Conservation (phyloP, 2,113 vertebrate species). For the Ciconia maguari region DNA sequence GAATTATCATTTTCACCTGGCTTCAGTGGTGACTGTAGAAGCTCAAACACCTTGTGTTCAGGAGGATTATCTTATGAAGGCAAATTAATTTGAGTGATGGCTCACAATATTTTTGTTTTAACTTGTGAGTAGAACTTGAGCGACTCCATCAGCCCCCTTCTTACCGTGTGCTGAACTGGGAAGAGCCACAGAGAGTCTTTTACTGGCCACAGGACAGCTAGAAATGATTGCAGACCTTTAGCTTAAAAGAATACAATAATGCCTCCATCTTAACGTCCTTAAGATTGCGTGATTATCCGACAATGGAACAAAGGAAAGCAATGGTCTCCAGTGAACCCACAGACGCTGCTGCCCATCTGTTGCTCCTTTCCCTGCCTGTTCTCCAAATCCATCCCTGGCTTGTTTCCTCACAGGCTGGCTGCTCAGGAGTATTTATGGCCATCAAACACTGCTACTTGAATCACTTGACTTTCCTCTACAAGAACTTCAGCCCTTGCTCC, state of each 20-base stretch:
- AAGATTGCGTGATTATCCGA: background rate
- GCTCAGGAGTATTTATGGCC: background rate
- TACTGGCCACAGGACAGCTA: background rate
- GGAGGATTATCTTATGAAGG: background rate
- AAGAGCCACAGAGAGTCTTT: background rate
- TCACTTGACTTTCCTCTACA: background rate
- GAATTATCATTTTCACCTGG: background rate
- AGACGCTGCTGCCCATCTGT: background rate
- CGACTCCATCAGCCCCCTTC: fast-evolving
- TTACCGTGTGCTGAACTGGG: background rate
- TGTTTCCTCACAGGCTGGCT: background rate
- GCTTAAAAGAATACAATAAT: background rate
- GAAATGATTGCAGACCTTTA: background rate
- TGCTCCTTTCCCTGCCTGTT: background rate
- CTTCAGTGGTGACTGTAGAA: background rate
- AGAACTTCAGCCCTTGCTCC: background rate
- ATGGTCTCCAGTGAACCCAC: background rate
- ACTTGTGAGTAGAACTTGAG: background rate
- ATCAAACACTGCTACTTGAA: background rate
- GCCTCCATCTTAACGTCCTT: background rate
- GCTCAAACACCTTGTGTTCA: background rate
- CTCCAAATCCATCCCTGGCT: background rate
- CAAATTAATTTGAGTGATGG: background rate
- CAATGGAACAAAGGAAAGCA: background rate
- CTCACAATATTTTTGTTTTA: background rate